Evolutionary conservation across 2,888 invertebrate species (phyloP), one percentile per base, ranked within the genome.

Genomic region (Pomacea canaliculata): DNA sequence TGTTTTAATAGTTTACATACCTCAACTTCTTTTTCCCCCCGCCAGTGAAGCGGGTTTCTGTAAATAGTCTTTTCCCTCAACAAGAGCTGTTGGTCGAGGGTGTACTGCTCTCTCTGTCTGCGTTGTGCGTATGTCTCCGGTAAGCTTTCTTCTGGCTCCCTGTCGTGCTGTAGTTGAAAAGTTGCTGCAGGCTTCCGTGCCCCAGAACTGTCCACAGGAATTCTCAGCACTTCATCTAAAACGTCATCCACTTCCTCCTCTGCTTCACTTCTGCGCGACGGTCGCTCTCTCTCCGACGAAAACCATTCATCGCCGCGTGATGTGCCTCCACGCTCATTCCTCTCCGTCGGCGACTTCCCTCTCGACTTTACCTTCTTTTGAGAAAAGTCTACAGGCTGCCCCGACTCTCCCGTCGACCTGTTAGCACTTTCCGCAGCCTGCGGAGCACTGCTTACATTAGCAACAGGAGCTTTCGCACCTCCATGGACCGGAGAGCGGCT

Each of bases 61-160:
- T 83, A 80, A 37, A 83, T 82, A 9, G 83, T 84, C 72, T 85
- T 85, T 73, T 85, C 82, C 68, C 84, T 70, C 23, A 84, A 69
- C 8, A 85, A 74, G 59, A 79, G 76, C 59, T 83, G 78, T 62
- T 83, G 81, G 27, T 81, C 78, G 13, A 80, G 69, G 46, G 76
- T 85, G 79, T 79, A 84, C 79, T 78, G 79, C 48, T 82, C 67
- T 16, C 85, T 80, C 70, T 82, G 83, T 65, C 81, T 70, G 59
- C 83, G 77, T 46, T 85, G 84, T 59, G 84, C 85, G 69, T 85
- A 85, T 0, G 84, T 84, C 69, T 85, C 85, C 48, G 85, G 84
- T 37, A 77, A 63, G 10, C n/a, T 48, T 27, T 73, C 60, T 10
- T 68, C 63, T 63, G 23, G 18, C 12, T 23, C 8, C 37, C 18